phyloP scores from a whole-genome alignment of 1,140 invertebrate genomes.

The Brachionus koreanus region DNA sequence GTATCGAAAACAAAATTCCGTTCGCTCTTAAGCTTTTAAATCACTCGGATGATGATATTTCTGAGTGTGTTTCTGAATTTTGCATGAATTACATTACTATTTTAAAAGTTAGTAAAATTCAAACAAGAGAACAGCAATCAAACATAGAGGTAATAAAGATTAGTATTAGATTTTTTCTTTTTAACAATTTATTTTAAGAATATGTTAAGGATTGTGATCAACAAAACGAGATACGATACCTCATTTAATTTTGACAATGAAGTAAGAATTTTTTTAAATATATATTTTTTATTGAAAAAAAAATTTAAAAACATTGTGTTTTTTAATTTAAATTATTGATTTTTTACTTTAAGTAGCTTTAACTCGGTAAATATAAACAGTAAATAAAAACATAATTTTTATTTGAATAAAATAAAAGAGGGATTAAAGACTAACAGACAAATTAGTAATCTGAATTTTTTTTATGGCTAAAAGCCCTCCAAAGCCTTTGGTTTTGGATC shows the following conservation, averaged over 20 bases:
- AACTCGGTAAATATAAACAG: too few species aligned
- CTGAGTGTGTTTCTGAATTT: constrained; percentile 61
- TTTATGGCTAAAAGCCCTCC: too few species aligned
- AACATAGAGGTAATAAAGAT: constrained; percentile 54
- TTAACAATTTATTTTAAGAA: constrained; percentile 49
- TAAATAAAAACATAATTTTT: too few species aligned
- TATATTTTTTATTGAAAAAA: not conserved
- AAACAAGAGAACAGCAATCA: constrained; percentile 51
- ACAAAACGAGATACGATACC: constrained; percentile 63
- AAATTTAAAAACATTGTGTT: too few species aligned
- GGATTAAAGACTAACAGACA: too few species aligned
- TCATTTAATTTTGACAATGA: constrained; percentile 63
- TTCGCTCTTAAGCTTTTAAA: constrained; percentile 61
- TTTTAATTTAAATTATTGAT: too few species aligned
- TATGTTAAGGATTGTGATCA: constrained; percentile 60
- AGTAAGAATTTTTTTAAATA: constrained; percentile 48
- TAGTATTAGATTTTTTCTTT: constrained; percentile 6
- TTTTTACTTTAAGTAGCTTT: not conserved
- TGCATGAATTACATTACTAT: constrained; percentile 62
- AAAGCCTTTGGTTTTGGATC: too few species aligned
- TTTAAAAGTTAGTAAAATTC: constrained; percentile 54
- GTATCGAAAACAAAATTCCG: constrained; percentile 59
- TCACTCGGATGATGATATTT: constrained; percentile 64
- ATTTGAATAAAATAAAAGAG: too few species aligned
- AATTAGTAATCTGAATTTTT: too few species aligned